Percentiles rank a stretch among this genome's conserved stretches.
Conservation (phyloP, 2,888 invertebrate species). For the Erebia palarica region DNA sequence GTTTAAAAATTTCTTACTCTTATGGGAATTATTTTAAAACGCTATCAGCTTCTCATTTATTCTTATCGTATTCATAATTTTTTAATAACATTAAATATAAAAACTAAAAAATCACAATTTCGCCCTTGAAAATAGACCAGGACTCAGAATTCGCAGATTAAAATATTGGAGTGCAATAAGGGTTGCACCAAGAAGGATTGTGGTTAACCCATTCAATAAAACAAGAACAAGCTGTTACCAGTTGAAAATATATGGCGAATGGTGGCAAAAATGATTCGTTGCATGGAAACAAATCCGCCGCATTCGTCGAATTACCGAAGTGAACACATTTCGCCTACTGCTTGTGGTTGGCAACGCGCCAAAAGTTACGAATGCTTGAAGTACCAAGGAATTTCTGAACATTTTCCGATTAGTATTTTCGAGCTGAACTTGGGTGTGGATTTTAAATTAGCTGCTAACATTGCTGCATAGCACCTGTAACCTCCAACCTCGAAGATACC, state of each 20-base stretch:
- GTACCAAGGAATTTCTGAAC: constrained; percentile 22
- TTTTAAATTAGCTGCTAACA: constrained; percentile 20
- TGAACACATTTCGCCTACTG: constrained; percentile 21
- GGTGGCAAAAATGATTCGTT: constrained; percentile 6
- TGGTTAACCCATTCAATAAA: background rate
- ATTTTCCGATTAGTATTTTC: constrained; percentile 13
- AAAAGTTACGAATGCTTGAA: constrained; percentile 17
- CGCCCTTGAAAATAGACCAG: no score
- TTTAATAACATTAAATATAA: no score
- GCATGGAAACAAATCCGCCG: constrained; percentile 12
- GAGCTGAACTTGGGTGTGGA: constrained; percentile 13
- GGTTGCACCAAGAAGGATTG: no score
- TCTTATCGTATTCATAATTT: no score
- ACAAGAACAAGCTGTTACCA: background rate
- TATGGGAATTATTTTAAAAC: no score
- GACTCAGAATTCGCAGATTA: no score
- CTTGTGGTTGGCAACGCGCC: constrained; percentile 20
- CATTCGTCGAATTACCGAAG: constrained; percentile 19
- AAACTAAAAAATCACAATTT: no score
- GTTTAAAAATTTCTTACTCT: no score
- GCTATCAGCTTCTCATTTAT: no score
- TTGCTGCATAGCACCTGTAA: background rate
- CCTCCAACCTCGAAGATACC: background rate
- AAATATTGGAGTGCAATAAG: no score
- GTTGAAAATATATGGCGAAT: background rate